phyloP scores from a whole-genome alignment of 2,888 invertebrate genomes.

The Pocota personata region DNA sequence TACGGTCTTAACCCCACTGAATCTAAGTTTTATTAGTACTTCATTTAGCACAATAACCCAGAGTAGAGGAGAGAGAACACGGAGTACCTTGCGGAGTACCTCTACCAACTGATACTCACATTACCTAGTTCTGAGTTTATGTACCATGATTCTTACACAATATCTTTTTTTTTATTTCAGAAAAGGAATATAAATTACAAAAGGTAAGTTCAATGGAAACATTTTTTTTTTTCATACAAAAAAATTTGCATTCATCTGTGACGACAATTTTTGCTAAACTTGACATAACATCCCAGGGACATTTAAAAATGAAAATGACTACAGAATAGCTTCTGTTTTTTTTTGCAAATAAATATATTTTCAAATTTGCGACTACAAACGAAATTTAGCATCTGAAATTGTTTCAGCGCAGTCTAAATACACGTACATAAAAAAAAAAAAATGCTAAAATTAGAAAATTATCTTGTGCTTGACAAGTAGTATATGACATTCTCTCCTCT shows the following conservation, averaged over 20 bases:
- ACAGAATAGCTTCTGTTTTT: neutral
- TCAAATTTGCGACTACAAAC: constrained; percentile 30
- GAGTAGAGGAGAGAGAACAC: no score
- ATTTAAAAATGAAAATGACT: constrained; percentile 23
- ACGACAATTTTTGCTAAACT: neutral
- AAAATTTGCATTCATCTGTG: constrained; percentile 5
- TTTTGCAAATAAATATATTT: neutral
- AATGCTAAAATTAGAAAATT: constrained; percentile 54
- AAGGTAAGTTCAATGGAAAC: neutral
- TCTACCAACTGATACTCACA: no score
- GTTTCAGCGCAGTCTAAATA: constrained; percentile 6
- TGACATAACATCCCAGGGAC: neutral
- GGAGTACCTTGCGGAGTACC: no score
- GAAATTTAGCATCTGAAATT: neutral
- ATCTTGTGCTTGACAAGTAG: constrained; percentile 51
- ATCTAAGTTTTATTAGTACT: no score
- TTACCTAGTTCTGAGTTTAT: no score
- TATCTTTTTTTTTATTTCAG: neutral
- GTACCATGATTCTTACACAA: no score
- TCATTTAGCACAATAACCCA: no score
- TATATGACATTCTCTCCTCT: neutral
- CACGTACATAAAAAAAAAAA: neutral
- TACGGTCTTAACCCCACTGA: no score
- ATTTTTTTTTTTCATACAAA: neutral
- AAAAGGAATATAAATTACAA: neutral